phyloP scores from a whole-genome alignment of 2,113 vertebrate genomes.

The Periophthalmodon schlosseri region DNA sequence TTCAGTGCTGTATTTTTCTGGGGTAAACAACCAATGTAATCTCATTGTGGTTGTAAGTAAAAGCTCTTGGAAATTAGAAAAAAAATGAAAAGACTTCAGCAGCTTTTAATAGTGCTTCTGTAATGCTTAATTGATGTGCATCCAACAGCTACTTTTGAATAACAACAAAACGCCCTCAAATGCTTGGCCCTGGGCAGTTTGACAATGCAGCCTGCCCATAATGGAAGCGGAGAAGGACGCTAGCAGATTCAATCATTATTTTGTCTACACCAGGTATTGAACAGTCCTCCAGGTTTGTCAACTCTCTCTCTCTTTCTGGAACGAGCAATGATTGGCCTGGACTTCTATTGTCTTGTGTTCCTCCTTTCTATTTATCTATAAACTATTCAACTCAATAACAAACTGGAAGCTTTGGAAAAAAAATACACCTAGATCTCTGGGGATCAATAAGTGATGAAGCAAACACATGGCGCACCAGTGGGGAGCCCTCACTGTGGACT shows the following conservation, averaged over 20 bases:
- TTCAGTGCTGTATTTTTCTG: slow-evolving; percentile 22
- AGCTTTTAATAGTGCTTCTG: slow-evolving; percentile 37
- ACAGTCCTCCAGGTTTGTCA: slow-evolving; percentile 26
- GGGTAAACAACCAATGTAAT: slow-evolving; percentile 29
- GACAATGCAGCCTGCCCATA: slow-evolving; percentile 43
- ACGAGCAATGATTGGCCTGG: slow-evolving; percentile 2
- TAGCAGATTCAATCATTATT: slow-evolving; percentile 57
- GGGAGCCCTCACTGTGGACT: slow-evolving; percentile 32
- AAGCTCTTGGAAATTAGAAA: slow-evolving; percentile 39
- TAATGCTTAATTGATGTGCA: slow-evolving; percentile 45
- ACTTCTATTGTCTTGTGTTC: slow-evolving; percentile 25
- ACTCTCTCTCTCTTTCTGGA: slow-evolving; percentile 22
- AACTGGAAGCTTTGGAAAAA: slow-evolving; percentile 38
- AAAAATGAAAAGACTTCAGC: slow-evolving; percentile 39
- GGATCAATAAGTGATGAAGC: slow-evolving; percentile 39
- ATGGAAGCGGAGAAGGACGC: slow-evolving; percentile 37
- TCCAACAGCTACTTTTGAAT: slow-evolving; percentile 47
- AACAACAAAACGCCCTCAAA: slow-evolving; percentile 51
- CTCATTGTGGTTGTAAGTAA: slow-evolving; percentile 20
- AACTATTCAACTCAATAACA: slow-evolving; percentile 37
- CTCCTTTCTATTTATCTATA: slow-evolving; percentile 18
- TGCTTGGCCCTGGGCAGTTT: slow-evolving; percentile 34
- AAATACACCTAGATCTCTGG: slow-evolving; percentile 37
- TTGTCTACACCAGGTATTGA: slow-evolving; percentile 43
- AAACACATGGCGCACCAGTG: slow-evolving; percentile 40